Conservation (phyloP, 2,888 invertebrate species). For the Labia minor region DNA sequence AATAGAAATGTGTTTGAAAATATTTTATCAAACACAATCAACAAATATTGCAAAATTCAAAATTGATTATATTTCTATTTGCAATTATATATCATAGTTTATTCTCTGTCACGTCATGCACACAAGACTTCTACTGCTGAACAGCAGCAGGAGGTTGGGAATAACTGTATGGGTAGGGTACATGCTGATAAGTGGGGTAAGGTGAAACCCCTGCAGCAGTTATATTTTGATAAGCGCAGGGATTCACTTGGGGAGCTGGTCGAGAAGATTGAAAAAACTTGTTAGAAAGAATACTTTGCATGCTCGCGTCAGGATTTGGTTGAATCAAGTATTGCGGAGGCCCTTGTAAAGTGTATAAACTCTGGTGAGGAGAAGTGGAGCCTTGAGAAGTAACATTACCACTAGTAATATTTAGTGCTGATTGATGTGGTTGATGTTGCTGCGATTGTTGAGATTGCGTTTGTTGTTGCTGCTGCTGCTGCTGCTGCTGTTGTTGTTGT, state of each 20-base stretch:
- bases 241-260: slow-evolving; percentile 43
- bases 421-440: slow-evolving; percentile 14
- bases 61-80: slow-evolving; percentile 13
- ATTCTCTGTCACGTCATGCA: neutral
- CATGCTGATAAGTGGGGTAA: slow-evolving; percentile 43
- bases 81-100: neutral
- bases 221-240: slow-evolving; percentile 50
- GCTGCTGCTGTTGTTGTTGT: neutral
- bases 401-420: neutral
- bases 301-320: slow-evolving; percentile 41
- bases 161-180: slow-evolving; percentile 27
- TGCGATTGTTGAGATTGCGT: neutral
- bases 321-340: slow-evolving; percentile 34
- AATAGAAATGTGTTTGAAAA: too few relatives aligned
- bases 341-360: slow-evolving; percentile 40
- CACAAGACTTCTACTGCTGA: slow-evolving; percentile 43
- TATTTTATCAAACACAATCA: slow-evolving; percentile 9
- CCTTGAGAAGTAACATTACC: slow-evolving; percentile 14
- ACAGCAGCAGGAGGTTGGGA: slow-evolving; percentile 37
- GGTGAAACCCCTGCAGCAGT: slow-evolving; percentile 38
- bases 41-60: neutral
- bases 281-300: slow-evolving; percentile 50
- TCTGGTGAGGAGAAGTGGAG: slow-evolving; percentile 30
- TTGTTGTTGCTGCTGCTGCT: neutral
- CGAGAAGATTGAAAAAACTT: slow-evolving; percentile 63